Conservation (phyloP, 2,888 invertebrate species). For the Acrobasis consociella region DNA sequence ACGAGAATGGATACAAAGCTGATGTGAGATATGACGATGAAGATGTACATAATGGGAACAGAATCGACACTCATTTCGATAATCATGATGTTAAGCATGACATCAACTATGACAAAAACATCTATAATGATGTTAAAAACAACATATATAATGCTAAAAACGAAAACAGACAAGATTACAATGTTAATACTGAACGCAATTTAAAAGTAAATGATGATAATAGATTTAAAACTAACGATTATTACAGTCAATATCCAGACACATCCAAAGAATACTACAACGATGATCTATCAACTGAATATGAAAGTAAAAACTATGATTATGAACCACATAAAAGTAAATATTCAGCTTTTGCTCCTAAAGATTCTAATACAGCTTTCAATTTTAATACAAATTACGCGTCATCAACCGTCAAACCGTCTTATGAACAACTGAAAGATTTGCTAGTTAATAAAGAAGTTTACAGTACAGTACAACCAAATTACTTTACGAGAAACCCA, state of each 20-base stretch:
- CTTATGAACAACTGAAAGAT: conserved; percentile 55
- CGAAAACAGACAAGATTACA: conserved; percentile 34
- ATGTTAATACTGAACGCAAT: conserved; percentile 28
- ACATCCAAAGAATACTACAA: conserved; percentile 61
- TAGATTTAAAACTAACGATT: conserved; percentile 32
- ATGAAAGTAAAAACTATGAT: conserved; percentile 43
- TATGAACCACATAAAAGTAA: conserved; percentile 60
- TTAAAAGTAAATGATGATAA: conserved; percentile 28
- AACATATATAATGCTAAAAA: conserved; percentile 22
- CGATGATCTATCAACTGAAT: conserved; percentile 61
- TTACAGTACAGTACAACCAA: conserved; percentile 39
- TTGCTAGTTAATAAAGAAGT: conserved; percentile 50
- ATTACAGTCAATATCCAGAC: conserved; percentile 53
- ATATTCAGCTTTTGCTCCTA: conserved; percentile 42
- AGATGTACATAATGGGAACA: conserved; percentile 42
- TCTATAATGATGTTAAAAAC: conserved; percentile 29
- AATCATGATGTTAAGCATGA: conserved; percentile 28
- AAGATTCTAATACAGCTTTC: conserved; percentile 28
- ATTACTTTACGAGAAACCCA: conserved; percentile 26
- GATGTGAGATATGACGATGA: conserved; percentile 84
- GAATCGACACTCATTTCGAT: conserved; percentile 36
- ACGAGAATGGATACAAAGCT: conserved; percentile 86
- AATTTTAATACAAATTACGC: conserved; percentile 23
- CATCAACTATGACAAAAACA: conserved; percentile 29
- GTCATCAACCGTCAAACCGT: conserved; percentile 37